Percentiles rank a stretch among this genome's conserved stretches.
These are phyloP conservation scores for Caenorhabditis japonica DNA, from an alignment of 2,888 invertebrate genomes.

Conservation along the genomic window DNA sequence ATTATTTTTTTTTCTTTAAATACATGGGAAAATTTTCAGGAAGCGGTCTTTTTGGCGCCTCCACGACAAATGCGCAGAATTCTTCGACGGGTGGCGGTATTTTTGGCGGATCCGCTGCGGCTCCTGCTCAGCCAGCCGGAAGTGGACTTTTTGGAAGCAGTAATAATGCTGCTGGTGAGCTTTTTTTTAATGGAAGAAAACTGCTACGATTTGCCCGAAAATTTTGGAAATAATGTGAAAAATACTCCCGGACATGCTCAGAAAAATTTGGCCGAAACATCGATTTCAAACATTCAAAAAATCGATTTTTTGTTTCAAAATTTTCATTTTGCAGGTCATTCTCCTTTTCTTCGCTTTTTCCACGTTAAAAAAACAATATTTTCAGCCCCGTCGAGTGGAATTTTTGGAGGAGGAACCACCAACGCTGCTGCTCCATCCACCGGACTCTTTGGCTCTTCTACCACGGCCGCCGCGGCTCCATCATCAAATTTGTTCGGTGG, in stretches of 20 bases:
- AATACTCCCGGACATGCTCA: too few relatives aligned
- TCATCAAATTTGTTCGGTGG: constrained; percentile 17
- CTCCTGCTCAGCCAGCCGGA: not conserved
- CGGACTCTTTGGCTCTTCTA: constrained; percentile 28
- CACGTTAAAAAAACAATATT: not conserved
- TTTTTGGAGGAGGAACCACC: constrained; percentile 10
- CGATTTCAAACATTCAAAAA: too few relatives aligned
- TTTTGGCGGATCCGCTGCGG: not conserved
- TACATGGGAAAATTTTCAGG: too few relatives aligned
- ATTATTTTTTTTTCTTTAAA: not conserved
- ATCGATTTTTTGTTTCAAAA: too few relatives aligned
- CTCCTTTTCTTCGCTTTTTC: too few relatives aligned
- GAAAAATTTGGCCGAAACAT: too few relatives aligned
- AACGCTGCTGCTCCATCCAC: constrained; percentile 1
- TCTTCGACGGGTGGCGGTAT: not conserved
- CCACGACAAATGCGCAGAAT: not conserved
- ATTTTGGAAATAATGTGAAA: too few relatives aligned
- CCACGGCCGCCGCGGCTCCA: constrained; percentile 3
- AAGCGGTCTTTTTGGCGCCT: too few relatives aligned
- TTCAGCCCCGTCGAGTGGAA: constrained; percentile 4
- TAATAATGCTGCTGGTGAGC: not conserved
- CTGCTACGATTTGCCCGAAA: too few relatives aligned
- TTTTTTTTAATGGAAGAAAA: too few relatives aligned
- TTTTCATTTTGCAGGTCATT: too few relatives aligned
- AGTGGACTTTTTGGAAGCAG: constrained; percentile 14